Evolutionary conservation across 2,797 vertebrate genomes (phyloP).

Genomic region (Triplophysa bombifrons): DNA sequence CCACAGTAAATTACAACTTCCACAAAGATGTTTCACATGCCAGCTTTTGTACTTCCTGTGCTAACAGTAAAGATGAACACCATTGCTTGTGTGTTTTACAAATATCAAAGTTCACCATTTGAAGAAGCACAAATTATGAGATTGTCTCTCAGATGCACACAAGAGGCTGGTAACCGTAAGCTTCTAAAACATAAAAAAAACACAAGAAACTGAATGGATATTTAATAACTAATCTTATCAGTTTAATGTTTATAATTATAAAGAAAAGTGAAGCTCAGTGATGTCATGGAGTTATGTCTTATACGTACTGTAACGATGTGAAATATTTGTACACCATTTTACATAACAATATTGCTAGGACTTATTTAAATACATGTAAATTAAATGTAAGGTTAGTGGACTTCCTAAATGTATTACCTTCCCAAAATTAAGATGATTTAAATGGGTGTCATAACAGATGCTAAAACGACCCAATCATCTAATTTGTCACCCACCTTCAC

Average conservation of each 20-base stretch:
- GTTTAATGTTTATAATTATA: too few relatives aligned
- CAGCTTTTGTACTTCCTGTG: neutral
- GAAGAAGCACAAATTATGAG: neutral
- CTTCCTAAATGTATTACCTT: neutral
- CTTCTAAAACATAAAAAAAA: too few relatives aligned
- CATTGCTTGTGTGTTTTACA: neutral
- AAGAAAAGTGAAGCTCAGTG: neutral
- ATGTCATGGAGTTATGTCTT: neutral
- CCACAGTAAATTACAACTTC: neutral
- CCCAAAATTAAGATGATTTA: neutral
- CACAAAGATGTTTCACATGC: neutral
- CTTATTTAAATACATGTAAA: neutral
- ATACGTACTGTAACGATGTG: neutral
- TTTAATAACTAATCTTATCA: too few relatives aligned
- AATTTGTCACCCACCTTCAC: constrained; percentile 61
- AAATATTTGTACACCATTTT: neutral
- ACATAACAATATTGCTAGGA: neutral
- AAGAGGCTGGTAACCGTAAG: neutral
- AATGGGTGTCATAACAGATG: neutral
- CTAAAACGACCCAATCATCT: neutral
- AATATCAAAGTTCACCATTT: neutral
- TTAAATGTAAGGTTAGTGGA: too few relatives aligned
- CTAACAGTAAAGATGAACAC: neutral
- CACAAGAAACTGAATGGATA: too few relatives aligned
- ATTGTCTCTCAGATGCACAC: neutral